Evolutionary conservation across 2,888 invertebrate species (phyloP), one percentile per base, ranked within the genome.

Genomic region (Drosophila paramelanica): DNA sequence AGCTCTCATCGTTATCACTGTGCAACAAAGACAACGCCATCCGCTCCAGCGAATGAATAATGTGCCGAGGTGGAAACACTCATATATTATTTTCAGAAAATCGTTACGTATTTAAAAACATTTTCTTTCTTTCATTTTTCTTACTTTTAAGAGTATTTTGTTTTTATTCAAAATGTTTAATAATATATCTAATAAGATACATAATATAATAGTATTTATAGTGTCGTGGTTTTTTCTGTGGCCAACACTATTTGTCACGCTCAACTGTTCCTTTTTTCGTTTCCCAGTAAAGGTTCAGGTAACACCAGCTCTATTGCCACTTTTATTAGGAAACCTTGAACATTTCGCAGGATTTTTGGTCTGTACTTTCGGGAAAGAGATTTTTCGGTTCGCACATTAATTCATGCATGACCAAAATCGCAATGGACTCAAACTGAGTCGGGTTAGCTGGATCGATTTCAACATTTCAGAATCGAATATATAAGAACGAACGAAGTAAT

Each of bases 1-100:
- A 62, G 64, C 69, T 74, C 69, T 69, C 70, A 61, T 41, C 75
- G 75, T 76, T 76, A 76, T 76, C 76, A 79, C 75, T 58, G 38
- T 53, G 56, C 69, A 60, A 60, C 75, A 74, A 45, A 74, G 60
- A 64, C 74, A 69, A 60, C 51, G 78, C 60, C 55, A 68, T 50
- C 20, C 20, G n/a, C n/a, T n/a, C n/a, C n/a, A n/a, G 42, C 5
- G 31, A 33, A 61, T 75, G 75, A 75, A 38, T 73, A 78, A 75
- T 75, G 75, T 50, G 75, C 14, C 56, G 38, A 62, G 69, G 56
- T 43, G 62, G 42, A 31, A 46, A 58, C 59, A 57, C 45, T 59
- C 75, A 74, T 75, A 62, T 62, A 68, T 74, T 53, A 77, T 39
- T 14, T 47, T 27, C 17, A 27, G 20, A 43, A 51, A 55, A 5